Conservation (phyloP, 2,797 vertebrate species). For the Myotis findleyi region DNA sequence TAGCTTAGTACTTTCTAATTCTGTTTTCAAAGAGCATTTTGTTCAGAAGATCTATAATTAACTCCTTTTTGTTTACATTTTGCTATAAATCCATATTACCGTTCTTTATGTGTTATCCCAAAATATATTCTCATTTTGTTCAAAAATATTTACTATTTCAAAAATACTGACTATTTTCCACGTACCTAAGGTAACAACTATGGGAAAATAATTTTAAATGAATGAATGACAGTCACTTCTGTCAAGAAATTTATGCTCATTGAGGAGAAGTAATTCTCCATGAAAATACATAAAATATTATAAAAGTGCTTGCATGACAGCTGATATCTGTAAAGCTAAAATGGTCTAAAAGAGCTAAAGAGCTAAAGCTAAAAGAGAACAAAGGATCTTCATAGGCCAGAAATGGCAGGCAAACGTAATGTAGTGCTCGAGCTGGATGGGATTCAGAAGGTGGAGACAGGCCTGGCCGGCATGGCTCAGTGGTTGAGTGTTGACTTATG, state of each 20-base stretch:
- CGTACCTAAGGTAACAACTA: neutral
- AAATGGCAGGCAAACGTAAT: neutral
- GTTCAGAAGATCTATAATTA: neutral
- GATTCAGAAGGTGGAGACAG: neutral
- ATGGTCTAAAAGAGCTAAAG: neutral
- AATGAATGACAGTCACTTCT: neutral
- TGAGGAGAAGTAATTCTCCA: neutral
- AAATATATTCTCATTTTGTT: constrained; percentile 18
- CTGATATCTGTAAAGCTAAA: neutral
- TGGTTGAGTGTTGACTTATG: too few relatives aligned
- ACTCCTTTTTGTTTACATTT: neutral
- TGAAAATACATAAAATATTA: constrained; percentile 30
- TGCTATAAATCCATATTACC: neutral
- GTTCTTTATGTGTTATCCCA: neutral
- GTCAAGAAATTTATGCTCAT: neutral
- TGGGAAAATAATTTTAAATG: neutral
- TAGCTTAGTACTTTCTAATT: neutral
- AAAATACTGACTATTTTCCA: neutral
- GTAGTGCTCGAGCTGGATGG: neutral
- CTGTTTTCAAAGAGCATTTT: neutral
- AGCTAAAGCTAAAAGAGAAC: neutral
- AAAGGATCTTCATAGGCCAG: neutral
- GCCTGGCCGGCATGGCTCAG: too few relatives aligned
- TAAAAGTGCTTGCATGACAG: neutral
- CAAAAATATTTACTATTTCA: neutral